phyloP scores from a whole-genome alignment of 2,888 invertebrate genomes.

The Drosophila aldrichi region DNA sequence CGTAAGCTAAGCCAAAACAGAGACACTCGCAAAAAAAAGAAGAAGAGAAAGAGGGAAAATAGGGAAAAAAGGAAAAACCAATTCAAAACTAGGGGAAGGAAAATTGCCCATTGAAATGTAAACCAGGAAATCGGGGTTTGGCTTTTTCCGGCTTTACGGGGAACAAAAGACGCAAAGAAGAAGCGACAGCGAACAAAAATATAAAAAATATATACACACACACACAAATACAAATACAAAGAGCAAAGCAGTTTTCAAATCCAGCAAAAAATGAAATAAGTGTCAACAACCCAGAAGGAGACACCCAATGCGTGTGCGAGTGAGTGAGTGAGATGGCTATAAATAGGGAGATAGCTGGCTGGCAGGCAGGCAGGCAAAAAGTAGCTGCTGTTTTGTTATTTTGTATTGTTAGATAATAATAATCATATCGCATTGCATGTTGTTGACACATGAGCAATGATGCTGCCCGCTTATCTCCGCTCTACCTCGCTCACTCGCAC shows the following conservation, averaged over 20 bases:
- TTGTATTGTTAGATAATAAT: constrained; percentile 78
- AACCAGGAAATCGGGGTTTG: constrained; percentile 81
- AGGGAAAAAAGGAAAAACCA: constrained; percentile 36
- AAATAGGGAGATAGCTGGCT: constrained; percentile 11
- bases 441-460: constrained; percentile 81
- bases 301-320: constrained; percentile 2
- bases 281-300: constrained; percentile 63
- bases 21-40: constrained; percentile 26
- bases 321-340: constrained; percentile 9
- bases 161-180: constrained; percentile 63
- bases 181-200: constrained; percentile 52
- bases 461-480: constrained; percentile 63
- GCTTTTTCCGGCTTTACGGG: constrained; percentile 80
- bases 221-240: constrained; percentile 57
- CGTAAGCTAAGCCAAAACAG: constrained; percentile 39
- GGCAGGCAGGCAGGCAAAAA: constrained; percentile 65
- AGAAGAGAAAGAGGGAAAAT: constrained; percentile 10
- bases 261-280: constrained; percentile 43
- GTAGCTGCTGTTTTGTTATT: constrained; percentile 73
- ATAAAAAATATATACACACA: constrained; percentile 56
- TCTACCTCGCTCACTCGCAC: constrained; percentile 10
- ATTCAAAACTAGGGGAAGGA: constrained; percentile 52
- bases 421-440: constrained; percentile 80
- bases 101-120: constrained; percentile 80
- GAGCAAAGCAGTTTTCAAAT: constrained; percentile 56